Conservation (phyloP, 2,888 invertebrate species). For the Charanyca ferruginea region DNA sequence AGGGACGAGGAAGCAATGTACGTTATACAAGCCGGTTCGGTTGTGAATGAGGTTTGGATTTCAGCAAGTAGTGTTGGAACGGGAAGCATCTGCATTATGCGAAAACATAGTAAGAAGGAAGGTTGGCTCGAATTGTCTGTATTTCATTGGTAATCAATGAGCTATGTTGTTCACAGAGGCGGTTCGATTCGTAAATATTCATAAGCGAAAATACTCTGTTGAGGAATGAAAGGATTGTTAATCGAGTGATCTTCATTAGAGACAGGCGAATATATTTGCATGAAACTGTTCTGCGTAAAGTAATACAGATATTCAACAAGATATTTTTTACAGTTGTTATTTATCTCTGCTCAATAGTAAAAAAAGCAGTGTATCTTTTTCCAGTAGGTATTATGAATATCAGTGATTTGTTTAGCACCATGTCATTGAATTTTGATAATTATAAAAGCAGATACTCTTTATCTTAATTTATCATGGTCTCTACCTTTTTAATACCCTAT, state of each 20-base stretch:
- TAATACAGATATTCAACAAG: slow-evolving; percentile 8
- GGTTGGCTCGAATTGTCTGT: slow-evolving; percentile 39
- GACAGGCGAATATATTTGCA: background rate
- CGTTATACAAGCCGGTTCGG: slow-evolving; percentile 66
- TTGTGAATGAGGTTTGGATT: slow-evolving; percentile 54
- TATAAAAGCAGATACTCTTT: background rate
- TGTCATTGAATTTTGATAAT: background rate
- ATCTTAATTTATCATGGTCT: slow-evolving; percentile 4
- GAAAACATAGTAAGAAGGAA: slow-evolving; percentile 53
- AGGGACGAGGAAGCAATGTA: slow-evolving; percentile 76
- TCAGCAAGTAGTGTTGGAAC: slow-evolving; percentile 46
- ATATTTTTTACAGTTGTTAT: background rate
- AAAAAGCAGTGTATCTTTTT: background rate
- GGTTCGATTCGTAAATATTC: slow-evolving; percentile 52
- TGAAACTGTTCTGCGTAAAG: background rate
- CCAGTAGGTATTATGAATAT: background rate
- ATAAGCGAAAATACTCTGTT: slow-evolving; percentile 35
- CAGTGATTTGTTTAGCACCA: no score
- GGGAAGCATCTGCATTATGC: slow-evolving; percentile 64
- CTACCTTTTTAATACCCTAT: background rate
- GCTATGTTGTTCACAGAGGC: slow-evolving; percentile 38
- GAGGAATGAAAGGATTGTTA: slow-evolving; percentile 38
- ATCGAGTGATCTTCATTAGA: slow-evolving; percentile 36
- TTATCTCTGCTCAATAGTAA: background rate
- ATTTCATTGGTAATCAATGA: slow-evolving; percentile 61